Percentiles rank a stretch among this genome's conserved stretches.
Conservation (phyloP, 2,797 vertebrate species). For the Sarcoramphus papa region DNA sequence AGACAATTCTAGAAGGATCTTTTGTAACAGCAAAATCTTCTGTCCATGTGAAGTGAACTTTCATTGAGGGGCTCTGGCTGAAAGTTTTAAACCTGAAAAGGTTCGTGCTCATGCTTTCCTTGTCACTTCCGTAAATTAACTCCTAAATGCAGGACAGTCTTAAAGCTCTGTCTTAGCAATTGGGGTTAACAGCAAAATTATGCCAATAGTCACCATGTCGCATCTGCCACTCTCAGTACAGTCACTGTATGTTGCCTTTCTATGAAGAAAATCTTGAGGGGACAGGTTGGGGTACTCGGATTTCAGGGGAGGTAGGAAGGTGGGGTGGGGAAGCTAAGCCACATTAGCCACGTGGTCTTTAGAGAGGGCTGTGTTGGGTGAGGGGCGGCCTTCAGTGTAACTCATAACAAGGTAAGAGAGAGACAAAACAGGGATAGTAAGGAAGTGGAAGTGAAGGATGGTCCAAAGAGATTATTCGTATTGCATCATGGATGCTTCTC, state of each 20-base stretch:
- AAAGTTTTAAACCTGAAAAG: not conserved
- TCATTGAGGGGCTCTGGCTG: not conserved
- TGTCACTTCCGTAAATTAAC: not conserved
- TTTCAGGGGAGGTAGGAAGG: not conserved
- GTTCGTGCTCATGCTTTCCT: not conserved
- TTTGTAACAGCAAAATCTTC: not conserved
- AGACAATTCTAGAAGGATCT: not conserved
- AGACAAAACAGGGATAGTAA: not conserved
- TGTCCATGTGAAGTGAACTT: not conserved
- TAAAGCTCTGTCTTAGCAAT: not conserved
- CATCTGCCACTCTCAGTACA: not conserved
- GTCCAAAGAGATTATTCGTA: not conserved
- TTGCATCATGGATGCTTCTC: not conserved
- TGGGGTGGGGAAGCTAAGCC: not conserved
- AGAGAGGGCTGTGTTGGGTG: not conserved
- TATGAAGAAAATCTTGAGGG: not conserved
- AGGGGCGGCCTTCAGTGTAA: not conserved
- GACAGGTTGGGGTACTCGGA: not conserved
- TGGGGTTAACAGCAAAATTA: not conserved
- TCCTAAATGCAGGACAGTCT: not conserved
- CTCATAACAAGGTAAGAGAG: not conserved
- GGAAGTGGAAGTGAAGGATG: not conserved
- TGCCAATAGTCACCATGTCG: not conserved
- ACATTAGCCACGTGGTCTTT: accelerated
- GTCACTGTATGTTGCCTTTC: not conserved